Evolutionary conservation across 1,140 invertebrate species (phyloP).

Genomic region (Dendroctonus ponderosae): DNA sequence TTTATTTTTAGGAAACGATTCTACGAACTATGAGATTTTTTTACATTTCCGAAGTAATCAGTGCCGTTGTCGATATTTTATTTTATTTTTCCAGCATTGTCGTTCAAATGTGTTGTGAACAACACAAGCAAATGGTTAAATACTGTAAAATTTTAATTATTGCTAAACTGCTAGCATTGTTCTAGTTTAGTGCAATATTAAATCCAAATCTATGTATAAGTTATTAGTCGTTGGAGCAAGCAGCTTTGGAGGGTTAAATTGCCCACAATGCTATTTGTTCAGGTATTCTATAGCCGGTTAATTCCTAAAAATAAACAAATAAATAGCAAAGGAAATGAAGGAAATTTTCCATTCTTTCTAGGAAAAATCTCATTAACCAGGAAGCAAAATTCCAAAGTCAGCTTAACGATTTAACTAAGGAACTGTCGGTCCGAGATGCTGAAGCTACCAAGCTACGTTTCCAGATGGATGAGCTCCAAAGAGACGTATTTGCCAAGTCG

Average conservation of each 20-base stretch:
- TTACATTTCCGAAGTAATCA: neutral
- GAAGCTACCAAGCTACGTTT: conserved; percentile 55
- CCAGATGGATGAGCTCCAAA: too few relatives aligned
- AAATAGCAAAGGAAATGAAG: neutral
- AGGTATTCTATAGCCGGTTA: neutral
- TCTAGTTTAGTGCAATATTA: too few relatives aligned
- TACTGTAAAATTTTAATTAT: neutral
- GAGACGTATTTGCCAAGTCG: too few relatives aligned
- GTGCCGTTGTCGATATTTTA: too few relatives aligned
- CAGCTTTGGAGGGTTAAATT: neutral
- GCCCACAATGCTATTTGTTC: neutral
- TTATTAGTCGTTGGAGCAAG: conserved; percentile 8
- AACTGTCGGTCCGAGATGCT: conserved; percentile 52
- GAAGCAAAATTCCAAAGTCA: conserved; percentile 55
- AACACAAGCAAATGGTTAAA: neutral
- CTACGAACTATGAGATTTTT: conserved; percentile 7
- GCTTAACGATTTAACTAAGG: conserved; percentile 54
- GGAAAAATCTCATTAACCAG: conserved; percentile 57
- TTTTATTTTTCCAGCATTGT: neutral
- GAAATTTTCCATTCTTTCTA: too few relatives aligned
- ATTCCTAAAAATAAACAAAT: neutral
- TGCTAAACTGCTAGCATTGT: too few relatives aligned
- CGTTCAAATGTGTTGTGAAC: neutral
- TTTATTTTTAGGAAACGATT: conserved; percentile 14
- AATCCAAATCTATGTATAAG: conserved; percentile 29